phyloP scores from a whole-genome alignment of 2,797 vertebrate species.

The Gila robusta region DNA sequence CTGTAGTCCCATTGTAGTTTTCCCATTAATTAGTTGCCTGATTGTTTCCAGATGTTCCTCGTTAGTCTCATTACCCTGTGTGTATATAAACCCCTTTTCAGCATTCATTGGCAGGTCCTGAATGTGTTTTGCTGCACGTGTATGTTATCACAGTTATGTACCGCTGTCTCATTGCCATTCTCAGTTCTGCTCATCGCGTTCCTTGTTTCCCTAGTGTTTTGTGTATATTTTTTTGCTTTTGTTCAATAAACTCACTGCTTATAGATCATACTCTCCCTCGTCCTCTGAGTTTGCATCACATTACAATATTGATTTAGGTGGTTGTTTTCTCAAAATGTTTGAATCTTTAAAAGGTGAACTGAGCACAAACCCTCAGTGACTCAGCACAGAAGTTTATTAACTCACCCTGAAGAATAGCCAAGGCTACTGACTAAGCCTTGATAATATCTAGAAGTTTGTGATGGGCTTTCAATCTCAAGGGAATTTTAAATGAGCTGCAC shows the following conservation, averaged over 20 bases:
- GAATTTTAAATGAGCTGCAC: slow-evolving; percentile 15
- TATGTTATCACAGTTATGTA: not conserved
- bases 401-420: not conserved
- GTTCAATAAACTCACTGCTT: not conserved
- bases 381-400: slow-evolving; percentile 6
- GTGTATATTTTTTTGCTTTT: not conserved
- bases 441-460: not conserved
- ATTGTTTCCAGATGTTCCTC: not conserved
- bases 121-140: not conserved
- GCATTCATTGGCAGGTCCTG: not conserved
- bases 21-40: not conserved
- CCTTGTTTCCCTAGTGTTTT: not conserved
- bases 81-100: not conserved
- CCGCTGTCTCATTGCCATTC: not conserved
- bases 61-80: not conserved
- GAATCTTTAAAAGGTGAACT: not conserved
- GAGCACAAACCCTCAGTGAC: slow-evolving; percentile 1
- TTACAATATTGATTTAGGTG: not conserved
- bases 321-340: slow-evolving; percentile 35
- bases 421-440: slow-evolving; percentile 3
- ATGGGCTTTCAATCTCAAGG: slow-evolving; percentile 24
- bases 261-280: not conserved
- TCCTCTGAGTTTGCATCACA: not conserved
- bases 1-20: not conserved
- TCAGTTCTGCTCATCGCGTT: not conserved